Evolutionary conservation across 2,888 invertebrate species (phyloP), one percentile per base, ranked within the genome.

Genomic region (Lysandra bellargus): DNA sequence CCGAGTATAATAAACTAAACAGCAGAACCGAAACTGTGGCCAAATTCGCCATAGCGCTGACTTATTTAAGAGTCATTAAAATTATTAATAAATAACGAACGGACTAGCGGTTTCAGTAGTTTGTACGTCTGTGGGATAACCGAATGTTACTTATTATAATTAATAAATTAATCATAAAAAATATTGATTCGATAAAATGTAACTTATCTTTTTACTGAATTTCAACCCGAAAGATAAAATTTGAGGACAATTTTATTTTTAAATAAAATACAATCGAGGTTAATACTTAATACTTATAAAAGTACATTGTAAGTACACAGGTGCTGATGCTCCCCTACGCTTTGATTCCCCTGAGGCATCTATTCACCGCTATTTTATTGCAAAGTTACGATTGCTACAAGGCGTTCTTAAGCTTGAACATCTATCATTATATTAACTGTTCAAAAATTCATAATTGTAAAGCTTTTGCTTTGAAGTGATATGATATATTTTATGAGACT

Each of bases 1-100:
- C 89, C 33, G 64, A 30, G 84, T 84, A 79, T 82, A 85, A 85
- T 86, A 89, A 64, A 89, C 76, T 80, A 85, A 86, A 82, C 90
- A 73, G 73, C 88, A 81, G 64, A 78, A 61, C 80, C 81, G 84
- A 30, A 82, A 76, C 76, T 1, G 57, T 4, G 33, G 30, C 33
- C 14, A 76, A 12, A 17, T 57, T 33, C 12, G 76, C 17, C 76
- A 76, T 76, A 30, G 57, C 7, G 12, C 3, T 4, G 12, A 72
- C 7, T 44, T 60, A 57, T 72, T 40, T 30, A 9, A 6, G 57
- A 6, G n/a, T 17, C 23, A 30, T 49, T 49, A 5, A 44, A 76
- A 30, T 53, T 53, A 75, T 33, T 69, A 37, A 69, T 4, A 30
- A 64, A 64, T 64, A 30, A 69, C 30, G 33, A 17, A 37, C 4